A percentile compares a stretch with the other conserved stretches of the same genome.
Evolutionary conservation across 1,140 invertebrate genomes (phyloP).

Genomic region (Lepidurus apus): DNA sequence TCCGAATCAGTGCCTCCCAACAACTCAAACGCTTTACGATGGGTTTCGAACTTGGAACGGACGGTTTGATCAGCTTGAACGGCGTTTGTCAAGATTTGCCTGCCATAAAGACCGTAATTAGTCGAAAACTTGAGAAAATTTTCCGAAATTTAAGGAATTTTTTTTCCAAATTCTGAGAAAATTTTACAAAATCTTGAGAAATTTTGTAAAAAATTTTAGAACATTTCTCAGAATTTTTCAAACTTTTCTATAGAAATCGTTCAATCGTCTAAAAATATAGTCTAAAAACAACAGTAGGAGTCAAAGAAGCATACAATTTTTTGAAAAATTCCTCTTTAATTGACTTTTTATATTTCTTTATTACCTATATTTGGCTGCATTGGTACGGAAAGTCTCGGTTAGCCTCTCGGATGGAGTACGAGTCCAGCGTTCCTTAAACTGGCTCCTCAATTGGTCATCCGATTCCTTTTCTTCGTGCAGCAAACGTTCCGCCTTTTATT

Average conservation of each 20-base stretch:
- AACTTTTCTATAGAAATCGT: background rate
- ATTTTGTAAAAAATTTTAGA: too few relatives aligned
- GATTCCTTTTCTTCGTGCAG: conserved; percentile 86
- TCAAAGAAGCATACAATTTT: too few relatives aligned
- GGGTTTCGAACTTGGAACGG: conserved; percentile 74
- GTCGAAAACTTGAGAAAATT: background rate
- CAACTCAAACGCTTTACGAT: conserved; percentile 74
- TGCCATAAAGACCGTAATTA: conserved; percentile 31
- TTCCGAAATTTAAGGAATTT: too few relatives aligned
- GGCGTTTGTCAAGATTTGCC: conserved; percentile 80
- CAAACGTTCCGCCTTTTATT: conserved; percentile 66
- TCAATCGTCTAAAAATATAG: too few relatives aligned
- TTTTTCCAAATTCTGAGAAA: too few relatives aligned
- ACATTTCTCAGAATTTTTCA: too few relatives aligned
- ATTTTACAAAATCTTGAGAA: too few relatives aligned
- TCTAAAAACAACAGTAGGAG: too few relatives aligned
- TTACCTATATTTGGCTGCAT: conserved; percentile 81
- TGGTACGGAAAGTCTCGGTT: conserved; percentile 79
- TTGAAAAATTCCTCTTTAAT: too few relatives aligned
- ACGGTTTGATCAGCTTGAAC: conserved; percentile 71
- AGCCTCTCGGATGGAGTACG: conserved; percentile 80
- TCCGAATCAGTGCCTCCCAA: conserved; percentile 66
- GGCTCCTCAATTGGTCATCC: conserved; percentile 76
- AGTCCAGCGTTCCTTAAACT: conserved; percentile 89
- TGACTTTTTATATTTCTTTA: background rate